Base-by-base conservation (phyloP, 2,888 invertebrate species). In the Anoplius nigerrimus region DNA sequence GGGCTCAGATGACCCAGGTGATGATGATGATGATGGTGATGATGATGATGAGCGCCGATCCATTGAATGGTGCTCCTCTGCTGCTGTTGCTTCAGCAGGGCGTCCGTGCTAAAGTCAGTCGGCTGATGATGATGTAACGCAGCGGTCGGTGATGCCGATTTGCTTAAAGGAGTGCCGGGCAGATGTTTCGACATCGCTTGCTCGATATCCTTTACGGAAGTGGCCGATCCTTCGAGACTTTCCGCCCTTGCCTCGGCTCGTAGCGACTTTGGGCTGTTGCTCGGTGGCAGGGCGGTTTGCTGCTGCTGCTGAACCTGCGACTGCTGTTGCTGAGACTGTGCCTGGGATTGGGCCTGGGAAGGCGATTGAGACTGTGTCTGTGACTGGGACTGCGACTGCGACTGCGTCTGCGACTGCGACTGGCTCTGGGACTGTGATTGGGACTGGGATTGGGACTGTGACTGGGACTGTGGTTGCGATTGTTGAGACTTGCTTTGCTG, bases 101-200 rank as follows among this genome's bases (percentile, higher is more conserved):
- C 93, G 84, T 96, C 96, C 0, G 96, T 94, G 78, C 96, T 96
- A 86, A 97, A 97, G 85, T 97, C 97, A 0, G 97, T 96, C 0
- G 94, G 94, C 81, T 94, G 92, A 82, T 94, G 34, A 6, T 34
- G 34, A 34, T 24, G 24, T 24, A 34, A 13, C 8, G 34, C 11
- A n/a, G 90, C 89, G 8, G 92, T 91, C 8, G 91, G 90, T 0
- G 92, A 89, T 58, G 88, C 86, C 0, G 90, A 85, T 24, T 91
- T 91, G 61, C 81, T 84, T 2, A 91, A 90, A 66, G 91, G 90
- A 2, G 89, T 87, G 2, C 90, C 89, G 0, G 95, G 95, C 66
- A 98, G 90, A 90, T 98, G 98, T 86, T 97, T 97, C 20, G 98
- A 97, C 98, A 98, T 98, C 54, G 97, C 98, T 85, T 97, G 97